Percentiles rank a stretch among this genome's conserved stretches.
phyloP scores from a whole-genome alignment of 1,140 invertebrate species.

The Ylistrum balloti region DNA sequence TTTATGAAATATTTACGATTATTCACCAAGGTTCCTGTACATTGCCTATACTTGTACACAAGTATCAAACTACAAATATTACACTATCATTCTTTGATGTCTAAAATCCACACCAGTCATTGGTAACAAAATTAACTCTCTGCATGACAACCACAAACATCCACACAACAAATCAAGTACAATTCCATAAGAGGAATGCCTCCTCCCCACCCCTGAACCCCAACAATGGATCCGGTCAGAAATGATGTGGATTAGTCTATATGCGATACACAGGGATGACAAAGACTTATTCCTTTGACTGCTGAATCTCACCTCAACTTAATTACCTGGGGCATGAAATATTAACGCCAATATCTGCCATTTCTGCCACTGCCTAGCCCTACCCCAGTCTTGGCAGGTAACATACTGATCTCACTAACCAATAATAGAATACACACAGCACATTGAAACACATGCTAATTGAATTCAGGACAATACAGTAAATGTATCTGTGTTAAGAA shows the following conservation, averaged over 20 bases:
- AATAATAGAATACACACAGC: not conserved
- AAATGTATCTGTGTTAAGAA: not conserved
- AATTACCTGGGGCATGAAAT: slow-evolving; percentile 16
- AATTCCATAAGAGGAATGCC: not conserved
- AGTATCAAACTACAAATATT: not conserved
- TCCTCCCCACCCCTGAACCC: not conserved
- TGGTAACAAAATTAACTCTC: slow-evolving; percentile 16
- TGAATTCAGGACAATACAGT: not conserved
- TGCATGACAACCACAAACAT: slow-evolving; percentile 32
- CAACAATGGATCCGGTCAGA: not conserved
- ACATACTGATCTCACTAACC: not conserved
- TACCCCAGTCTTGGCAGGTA: not conserved
- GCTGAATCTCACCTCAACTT: not conserved
- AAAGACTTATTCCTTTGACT: not conserved
- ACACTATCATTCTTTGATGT: not conserved
- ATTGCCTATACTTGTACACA: not conserved
- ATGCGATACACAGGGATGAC: not conserved
- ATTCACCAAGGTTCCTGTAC: not conserved
- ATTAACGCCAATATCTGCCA: slow-evolving; percentile 38
- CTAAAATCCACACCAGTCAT: not conserved
- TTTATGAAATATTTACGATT: slow-evolving; percentile 18
- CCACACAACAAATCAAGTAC: slow-evolving; percentile 14
- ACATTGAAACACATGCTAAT: not conserved
- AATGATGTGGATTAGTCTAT: not conserved
- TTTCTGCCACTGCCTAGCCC: slow-evolving; percentile 26